Evolutionary conservation across 1,140 invertebrate genomes (phyloP).

Genomic region (Drosophila auraria): DNA sequence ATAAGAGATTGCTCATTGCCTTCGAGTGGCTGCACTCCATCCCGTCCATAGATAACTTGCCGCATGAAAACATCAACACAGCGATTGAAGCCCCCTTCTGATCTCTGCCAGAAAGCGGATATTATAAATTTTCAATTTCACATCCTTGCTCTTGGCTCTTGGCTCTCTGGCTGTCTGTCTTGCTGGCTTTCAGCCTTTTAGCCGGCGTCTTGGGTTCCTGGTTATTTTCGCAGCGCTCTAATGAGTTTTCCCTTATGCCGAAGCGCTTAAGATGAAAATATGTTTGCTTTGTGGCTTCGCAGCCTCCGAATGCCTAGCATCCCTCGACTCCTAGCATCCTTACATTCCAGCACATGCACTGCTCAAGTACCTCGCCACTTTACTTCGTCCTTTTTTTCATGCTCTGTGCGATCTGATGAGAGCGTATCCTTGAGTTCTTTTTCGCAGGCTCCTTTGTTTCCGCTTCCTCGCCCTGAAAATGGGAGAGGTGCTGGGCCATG

Average conservation of each 20-base stretch:
- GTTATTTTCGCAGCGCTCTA: slow-evolving; percentile 71
- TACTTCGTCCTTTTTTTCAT: slow-evolving; percentile 40
- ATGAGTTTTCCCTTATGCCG: slow-evolving; percentile 72
- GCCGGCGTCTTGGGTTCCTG: slow-evolving; percentile 37
- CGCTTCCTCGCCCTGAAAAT: slow-evolving; percentile 10
- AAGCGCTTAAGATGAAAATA: slow-evolving; percentile 73
- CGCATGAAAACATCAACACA: slow-evolving; percentile 75
- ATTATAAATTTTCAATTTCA: slow-evolving; percentile 83
- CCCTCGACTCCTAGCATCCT: slow-evolving; percentile 7
- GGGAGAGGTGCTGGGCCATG: slow-evolving; percentile 43
- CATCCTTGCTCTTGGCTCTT: slow-evolving; percentile 41
- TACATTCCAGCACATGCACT: slow-evolving; percentile 44
- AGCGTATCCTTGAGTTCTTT: slow-evolving; percentile 62
- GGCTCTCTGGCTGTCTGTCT: slow-evolving; percentile 6
- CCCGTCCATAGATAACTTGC: slow-evolving; percentile 69
- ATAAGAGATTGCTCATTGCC: slow-evolving; percentile 64
- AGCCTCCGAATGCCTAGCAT: slow-evolving; percentile 16
- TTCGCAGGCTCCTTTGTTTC: slow-evolving; percentile 47
- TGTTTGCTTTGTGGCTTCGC: slow-evolving; percentile 67
- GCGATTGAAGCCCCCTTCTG: slow-evolving; percentile 51
- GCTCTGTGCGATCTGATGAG: slow-evolving; percentile 49
- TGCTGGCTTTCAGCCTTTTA: slow-evolving; percentile 33
- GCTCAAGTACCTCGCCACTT: slow-evolving; percentile 64
- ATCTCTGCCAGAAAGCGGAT: slow-evolving; percentile 47
- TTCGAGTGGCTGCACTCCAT: slow-evolving; percentile 44